Evolutionary conservation across 2,797 vertebrate genomes (phyloP), one percentile per base, ranked within the genome.

Genomic region (Chanos chanos): DNA sequence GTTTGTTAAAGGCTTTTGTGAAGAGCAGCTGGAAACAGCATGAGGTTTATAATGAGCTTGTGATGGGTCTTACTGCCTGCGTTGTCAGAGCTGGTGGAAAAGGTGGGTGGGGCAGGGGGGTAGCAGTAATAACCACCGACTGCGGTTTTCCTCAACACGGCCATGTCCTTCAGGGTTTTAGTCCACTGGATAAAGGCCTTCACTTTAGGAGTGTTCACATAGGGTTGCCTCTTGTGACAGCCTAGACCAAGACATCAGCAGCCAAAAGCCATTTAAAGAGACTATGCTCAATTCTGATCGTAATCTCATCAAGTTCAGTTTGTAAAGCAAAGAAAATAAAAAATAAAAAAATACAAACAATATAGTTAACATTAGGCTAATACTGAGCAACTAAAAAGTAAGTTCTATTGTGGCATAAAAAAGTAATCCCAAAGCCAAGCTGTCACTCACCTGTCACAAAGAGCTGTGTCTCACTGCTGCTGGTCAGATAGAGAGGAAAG

Each of bases 101-200:
- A 95, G 36, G 62, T 87, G 7, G 74, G 75, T 19, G 92, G 90
- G 13, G 88, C 82, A 18, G 72, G 87, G 56, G 95, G 94, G 74
- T 90, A 95, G 60, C 83, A 84, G 24, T 94, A 94, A 78, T 93
- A 86, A 45, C 94, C 95, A 28, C 93, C 94, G 0, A 97, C 83
- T 28, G 83, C 58, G 1, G 87, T 83, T 80, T 84, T 93, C 71
- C 81, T 86, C 48, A 90, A 71, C 43, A 92, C 71, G 1, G 77
- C 57, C 3, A 77, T 82, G 76, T 94, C 89, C 1, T 73, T 88
- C 59, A 91, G 88, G 1, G 83, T 90, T 78, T 91, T 94, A 15
- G 80, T 88, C 94, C 94, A 96, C 18, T 86, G 86, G 73, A 95
- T 92, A 77, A 97, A 94, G 37, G 68, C 88, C 82, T 90, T 92